phyloP scores from a whole-genome alignment of 2,888 invertebrate species.

The Tenthredo livida region DNA sequence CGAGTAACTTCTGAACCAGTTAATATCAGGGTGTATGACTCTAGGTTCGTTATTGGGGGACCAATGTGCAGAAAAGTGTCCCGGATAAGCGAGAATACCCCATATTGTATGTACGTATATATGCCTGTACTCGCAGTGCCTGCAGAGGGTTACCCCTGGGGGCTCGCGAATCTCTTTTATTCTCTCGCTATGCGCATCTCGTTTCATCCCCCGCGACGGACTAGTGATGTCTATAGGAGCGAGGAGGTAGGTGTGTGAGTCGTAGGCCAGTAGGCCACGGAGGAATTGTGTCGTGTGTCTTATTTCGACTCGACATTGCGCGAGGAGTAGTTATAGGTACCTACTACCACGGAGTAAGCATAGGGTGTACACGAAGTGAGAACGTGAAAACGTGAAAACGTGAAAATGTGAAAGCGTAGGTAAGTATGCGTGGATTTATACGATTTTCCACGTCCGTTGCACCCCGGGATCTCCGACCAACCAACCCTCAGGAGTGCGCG shows the following conservation, averaged over 20 bases:
- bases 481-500: slow-evolving; percentile 54
- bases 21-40: too few species aligned
- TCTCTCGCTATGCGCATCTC: slow-evolving; percentile 16
- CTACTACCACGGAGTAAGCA: too few species aligned
- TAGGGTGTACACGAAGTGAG: neutral
- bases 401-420: neutral
- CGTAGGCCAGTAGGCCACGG: slow-evolving; percentile 36
- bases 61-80: too few species aligned
- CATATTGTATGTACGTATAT: neutral
- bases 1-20: too few species aligned
- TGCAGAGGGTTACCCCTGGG: neutral
- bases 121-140: neutral
- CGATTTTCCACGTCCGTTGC: slow-evolving; percentile 20
- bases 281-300: slow-evolving; percentile 11
- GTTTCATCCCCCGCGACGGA: slow-evolving; percentile 18
- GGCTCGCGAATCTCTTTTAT: slow-evolving; percentile 41
- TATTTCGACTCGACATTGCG: neutral
- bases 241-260: neutral
- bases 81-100: too few species aligned
- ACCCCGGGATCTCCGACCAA: slow-evolving; percentile 12
- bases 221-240: neutral
- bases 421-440: neutral
- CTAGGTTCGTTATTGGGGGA: too few species aligned
- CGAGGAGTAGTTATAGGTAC: neutral
- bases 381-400: neutral